Evolutionary conservation across 2,888 invertebrate species (phyloP), one percentile per base, ranked within the genome.

Genomic region (Saturnia pavonia): DNA sequence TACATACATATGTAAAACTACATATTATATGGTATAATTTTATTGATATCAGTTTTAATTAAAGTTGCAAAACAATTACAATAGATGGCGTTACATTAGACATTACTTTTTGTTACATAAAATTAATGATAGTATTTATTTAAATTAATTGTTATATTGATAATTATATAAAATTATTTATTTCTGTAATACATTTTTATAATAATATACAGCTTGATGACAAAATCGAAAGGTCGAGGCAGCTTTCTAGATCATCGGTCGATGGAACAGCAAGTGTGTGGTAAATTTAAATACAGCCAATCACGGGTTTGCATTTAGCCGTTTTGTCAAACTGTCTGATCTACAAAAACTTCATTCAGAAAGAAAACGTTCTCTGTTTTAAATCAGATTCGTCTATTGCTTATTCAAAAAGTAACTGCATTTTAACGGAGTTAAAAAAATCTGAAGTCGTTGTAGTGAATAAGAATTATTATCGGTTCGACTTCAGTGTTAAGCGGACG

Each of bases 201-300:
- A 22, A 6, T n/a, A 51, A 1, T n/a, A 9, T n/a, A 51, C 7
- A 54, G 19, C 9, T 54, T 54, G 22, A 22, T 54, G 8, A 57
- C 9, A 57, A 14, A 27, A 4, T 27, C 27, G 27, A 25, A n/a
- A 60, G 12, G 8, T 12, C 27, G 57, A 60, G 57, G 81, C 72
- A 80, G 74, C 81, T 75, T 78, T 78, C 80, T 88, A 84, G 88
- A 89, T 89, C 88, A 70, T 73, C 76, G 82, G 79, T 85, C 85
- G 80, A 85, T 81, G 67, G 79, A 81, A 82, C 80, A 88, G 84
- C 74, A 68, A 72, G 57, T 77, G 72, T 73, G 91, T 91, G 92
- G 83, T 69, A 85, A 76, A 80, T 93, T 91, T 82, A 79, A 92
- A 78, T 88, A 88, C 60, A 76, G 74, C 93, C 92, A 93, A 92